Conservation (phyloP, 2,888 invertebrate species). For the Plebejus anna region DNA sequence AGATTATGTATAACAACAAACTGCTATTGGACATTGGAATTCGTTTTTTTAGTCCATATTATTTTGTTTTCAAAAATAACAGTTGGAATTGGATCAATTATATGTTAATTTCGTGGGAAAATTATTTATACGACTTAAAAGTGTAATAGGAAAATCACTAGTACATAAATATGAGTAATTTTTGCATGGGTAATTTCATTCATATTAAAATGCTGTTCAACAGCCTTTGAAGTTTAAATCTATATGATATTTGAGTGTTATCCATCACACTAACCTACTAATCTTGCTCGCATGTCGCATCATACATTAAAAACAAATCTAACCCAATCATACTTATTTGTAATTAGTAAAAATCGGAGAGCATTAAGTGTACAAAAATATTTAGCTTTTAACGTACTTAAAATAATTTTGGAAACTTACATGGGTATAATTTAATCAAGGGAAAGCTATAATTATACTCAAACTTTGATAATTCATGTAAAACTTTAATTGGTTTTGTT, state of each 20-base stretch:
- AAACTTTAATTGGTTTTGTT: too few species aligned
- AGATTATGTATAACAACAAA: not conserved
- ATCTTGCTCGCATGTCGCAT: not conserved
- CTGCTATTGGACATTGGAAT: not conserved
- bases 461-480: too few species aligned
- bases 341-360: too few species aligned
- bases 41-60: not conserved
- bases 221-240: not conserved
- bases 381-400: too few species aligned
- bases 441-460: too few species aligned
- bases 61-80: conserved; percentile 10
- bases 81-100: conserved; percentile 8
- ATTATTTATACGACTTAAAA: not conserved
- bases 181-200: not conserved
- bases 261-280: not conserved
- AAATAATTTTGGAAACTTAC: too few species aligned
- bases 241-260: not conserved
- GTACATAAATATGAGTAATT: not conserved
- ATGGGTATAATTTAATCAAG: too few species aligned
- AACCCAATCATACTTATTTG: too few species aligned
- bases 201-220: not conserved
- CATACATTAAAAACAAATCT: not conserved
- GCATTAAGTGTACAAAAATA: too few species aligned
- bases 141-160: conserved; percentile 4
- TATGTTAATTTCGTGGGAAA: conserved; percentile 10